Percentiles rank a stretch among this genome's conserved stretches.
Conservation (phyloP, 2,113 vertebrate genomes). For the Andinoacara biseriatus region DNA sequence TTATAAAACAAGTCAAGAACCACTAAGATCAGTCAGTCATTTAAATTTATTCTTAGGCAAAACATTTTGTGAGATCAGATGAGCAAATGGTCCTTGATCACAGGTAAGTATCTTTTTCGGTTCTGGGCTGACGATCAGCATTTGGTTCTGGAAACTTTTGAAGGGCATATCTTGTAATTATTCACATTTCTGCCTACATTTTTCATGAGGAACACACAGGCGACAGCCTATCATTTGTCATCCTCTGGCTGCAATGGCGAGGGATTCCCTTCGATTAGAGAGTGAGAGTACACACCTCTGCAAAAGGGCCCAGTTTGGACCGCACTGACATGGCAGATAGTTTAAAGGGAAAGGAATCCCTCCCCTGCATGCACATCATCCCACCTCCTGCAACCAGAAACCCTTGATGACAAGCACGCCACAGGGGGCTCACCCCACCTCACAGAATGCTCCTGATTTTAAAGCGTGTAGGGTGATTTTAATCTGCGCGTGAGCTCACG, state of each 20-base stretch:
- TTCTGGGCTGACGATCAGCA: background rate
- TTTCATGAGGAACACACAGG: background rate
- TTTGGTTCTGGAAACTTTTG: background rate
- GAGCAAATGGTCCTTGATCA: background rate
- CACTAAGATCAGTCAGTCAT: background rate
- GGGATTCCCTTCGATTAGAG: constrained; percentile 70
- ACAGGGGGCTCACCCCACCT: background rate
- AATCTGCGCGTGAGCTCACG: background rate
- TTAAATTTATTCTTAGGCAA: background rate
- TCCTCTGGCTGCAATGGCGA: constrained; percentile 35
- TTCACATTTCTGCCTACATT: background rate
- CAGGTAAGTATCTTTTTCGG: background rate
- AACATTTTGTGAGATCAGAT: background rate
- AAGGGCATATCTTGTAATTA: background rate
- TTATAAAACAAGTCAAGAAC: background rate
- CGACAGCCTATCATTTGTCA: background rate
- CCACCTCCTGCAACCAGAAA: constrained; percentile 67
- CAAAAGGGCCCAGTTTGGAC: constrained; percentile 57
- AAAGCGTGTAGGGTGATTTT: constrained; percentile 4
- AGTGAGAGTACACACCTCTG: constrained; percentile 62
- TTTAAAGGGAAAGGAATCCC: constrained; percentile 72
- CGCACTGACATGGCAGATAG: constrained; percentile 72
- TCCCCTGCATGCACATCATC: constrained; percentile 49
- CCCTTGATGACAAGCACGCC: constrained; percentile 52
- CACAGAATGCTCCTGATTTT: constrained; percentile 22